phyloP scores from a whole-genome alignment of 1,140 invertebrate species.

The Nasonia giraulti region DNA sequence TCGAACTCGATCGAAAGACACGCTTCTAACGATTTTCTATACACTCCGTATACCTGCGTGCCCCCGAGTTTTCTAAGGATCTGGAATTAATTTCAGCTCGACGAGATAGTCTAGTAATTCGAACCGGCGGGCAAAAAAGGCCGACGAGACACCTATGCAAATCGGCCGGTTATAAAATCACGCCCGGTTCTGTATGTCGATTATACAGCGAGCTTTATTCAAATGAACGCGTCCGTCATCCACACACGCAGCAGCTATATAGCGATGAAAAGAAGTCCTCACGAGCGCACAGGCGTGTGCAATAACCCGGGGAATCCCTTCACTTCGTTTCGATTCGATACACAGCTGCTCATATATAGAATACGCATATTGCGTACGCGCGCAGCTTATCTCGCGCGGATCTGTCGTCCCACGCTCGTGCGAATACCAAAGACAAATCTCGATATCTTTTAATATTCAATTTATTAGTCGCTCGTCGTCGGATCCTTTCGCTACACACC shows the following conservation, averaged over 20 bases:
- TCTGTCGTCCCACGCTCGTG: constrained; percentile 61
- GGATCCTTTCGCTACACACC: constrained; percentile 20
- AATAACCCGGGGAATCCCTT: constrained; percentile 50
- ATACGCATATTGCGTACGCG: constrained; percentile 48
- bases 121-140: background rate
- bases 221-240: constrained; percentile 8
- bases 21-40: background rate
- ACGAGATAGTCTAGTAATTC: background rate
- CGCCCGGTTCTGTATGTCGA: background rate
- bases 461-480: background rate
- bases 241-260: too few species aligned
- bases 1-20: background rate
- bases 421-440: constrained; percentile 38
- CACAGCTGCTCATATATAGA: constrained; percentile 2
- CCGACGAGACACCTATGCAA: constrained; percentile 15
- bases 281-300: background rate
- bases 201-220: constrained; percentile 19
- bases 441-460: constrained; percentile 42
- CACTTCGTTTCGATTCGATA: constrained; percentile 46
- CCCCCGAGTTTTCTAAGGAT: background rate
- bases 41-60: background rate
- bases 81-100: constrained; percentile 21
- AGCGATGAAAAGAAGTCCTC: constrained; percentile 15
- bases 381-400: constrained; percentile 56
- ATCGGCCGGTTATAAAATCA: constrained; percentile 21